Evolutionary conservation across 2,888 invertebrate species (phyloP).

Genomic region (Drosophila picticornis): DNA sequence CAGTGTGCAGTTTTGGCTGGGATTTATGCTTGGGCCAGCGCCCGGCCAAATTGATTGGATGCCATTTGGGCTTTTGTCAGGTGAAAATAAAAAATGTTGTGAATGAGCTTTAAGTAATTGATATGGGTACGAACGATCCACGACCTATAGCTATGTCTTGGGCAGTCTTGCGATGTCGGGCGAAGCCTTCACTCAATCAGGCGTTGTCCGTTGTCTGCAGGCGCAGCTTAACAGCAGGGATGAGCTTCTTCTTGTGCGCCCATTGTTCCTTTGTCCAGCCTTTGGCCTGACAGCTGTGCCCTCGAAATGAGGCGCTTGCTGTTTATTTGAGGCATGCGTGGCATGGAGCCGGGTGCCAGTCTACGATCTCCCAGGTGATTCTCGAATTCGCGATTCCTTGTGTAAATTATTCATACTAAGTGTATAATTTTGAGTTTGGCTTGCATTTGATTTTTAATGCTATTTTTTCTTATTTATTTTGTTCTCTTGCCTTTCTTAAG

Average conservation of each 20-base stretch:
- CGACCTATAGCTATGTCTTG: conserved; percentile 23
- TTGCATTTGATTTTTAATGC: conserved; percentile 42
- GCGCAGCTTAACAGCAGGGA: conserved; percentile 65
- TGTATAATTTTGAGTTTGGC: conserved; percentile 59
- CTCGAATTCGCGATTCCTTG: conserved; percentile 13
- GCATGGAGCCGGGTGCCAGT: conserved; percentile 25
- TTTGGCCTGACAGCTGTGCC: conserved; percentile 71
- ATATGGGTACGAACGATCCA: conserved; percentile 77
- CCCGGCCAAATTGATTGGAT: conserved; percentile 80
- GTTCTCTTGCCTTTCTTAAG: conserved; percentile 21
- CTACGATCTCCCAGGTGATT: conserved; percentile 43
- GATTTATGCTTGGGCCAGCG: conserved; percentile 53
- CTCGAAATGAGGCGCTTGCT: conserved; percentile 80
- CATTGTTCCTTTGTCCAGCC: conserved; percentile 78
- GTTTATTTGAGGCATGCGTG: conserved; percentile 77
- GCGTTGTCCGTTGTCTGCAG: conserved; percentile 28
- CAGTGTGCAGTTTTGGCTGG: conserved; percentile 24
- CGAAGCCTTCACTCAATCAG: conserved; percentile 73
- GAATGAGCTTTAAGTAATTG: conserved; percentile 84
- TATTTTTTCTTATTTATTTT: conserved; percentile 19
- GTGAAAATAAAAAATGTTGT: conserved; percentile 84
- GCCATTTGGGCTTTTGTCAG: conserved; percentile 82
- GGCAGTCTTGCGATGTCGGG: conserved; percentile 10
- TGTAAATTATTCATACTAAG: conserved; percentile 72
- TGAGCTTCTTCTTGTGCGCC: conserved; percentile 64